Percentiles rank a stretch among this genome's conserved stretches.
phyloP scores from a whole-genome alignment of 2,888 invertebrate genomes.

The Anoplius nigerrimus region DNA sequence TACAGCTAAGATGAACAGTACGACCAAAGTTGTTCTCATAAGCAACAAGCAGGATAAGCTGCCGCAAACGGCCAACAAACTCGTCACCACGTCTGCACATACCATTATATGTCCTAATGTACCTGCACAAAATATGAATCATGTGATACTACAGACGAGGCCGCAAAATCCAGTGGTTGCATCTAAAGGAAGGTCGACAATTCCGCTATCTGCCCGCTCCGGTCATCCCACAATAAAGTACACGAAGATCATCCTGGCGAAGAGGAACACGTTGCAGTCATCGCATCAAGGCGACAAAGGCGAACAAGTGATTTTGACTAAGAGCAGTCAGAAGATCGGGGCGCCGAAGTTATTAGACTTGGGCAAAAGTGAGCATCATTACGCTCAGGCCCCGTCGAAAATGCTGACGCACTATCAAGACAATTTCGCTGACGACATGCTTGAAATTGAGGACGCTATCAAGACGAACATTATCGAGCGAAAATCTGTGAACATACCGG shows the following conservation, averaged over 20 bases:
- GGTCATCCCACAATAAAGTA: constrained; percentile 72
- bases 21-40: constrained; percentile 68
- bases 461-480: constrained; percentile 67
- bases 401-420: constrained; percentile 38
- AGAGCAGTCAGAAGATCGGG: constrained; percentile 52
- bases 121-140: constrained; percentile 48
- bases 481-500: constrained; percentile 50
- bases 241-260: constrained; percentile 77
- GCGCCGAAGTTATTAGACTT: constrained; percentile 44
- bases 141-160: constrained; percentile 52
- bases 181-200: constrained; percentile 36
- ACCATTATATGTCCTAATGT: constrained; percentile 52
- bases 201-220: constrained; percentile 48
- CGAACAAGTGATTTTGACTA: constrained; percentile 65
- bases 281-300: constrained; percentile 48
- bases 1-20: constrained; percentile 49
- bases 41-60: constrained; percentile 68
- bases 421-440: constrained; percentile 40
- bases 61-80: constrained; percentile 46
- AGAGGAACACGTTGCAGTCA: constrained; percentile 63
- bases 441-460: constrained; percentile 67
- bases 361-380: constrained; percentile 58
- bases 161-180: constrained; percentile 45
- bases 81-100: constrained; percentile 42
- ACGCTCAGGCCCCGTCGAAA: constrained; percentile 43